phyloP scores from a whole-genome alignment of 2,113 vertebrate species.

The Acinonyx jubatus region DNA sequence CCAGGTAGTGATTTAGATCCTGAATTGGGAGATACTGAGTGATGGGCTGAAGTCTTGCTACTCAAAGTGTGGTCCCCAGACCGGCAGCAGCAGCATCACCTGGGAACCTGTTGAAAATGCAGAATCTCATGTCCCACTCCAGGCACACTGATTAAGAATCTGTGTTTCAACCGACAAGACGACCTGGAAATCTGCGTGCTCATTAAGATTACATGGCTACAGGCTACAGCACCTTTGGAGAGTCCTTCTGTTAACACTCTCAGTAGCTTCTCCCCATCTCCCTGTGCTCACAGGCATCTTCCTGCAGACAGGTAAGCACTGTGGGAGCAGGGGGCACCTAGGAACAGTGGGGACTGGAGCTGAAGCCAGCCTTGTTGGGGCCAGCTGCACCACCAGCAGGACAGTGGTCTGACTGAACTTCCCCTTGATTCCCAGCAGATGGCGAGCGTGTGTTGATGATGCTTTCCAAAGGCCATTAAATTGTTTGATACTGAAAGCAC shows the following conservation, averaged over 20 bases:
- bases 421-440: conserved; percentile 85
- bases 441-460: conserved; percentile 91
- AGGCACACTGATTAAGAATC: not conserved
- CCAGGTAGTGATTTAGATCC: not conserved
- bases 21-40: not conserved
- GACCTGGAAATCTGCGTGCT: not conserved
- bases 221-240: not conserved
- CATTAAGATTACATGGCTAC: not conserved
- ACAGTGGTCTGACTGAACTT: not conserved
- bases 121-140: not conserved
- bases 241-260: not conserved
- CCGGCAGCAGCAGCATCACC: not conserved
- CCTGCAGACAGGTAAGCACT: not conserved
- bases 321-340: not conserved
- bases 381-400: rapidly evolving
- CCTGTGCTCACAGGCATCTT: not conserved
- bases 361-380: rapidly evolving
- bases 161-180: not conserved
- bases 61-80: too few species aligned
- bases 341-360: not conserved
- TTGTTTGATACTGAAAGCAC: conserved; percentile 83
- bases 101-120: not conserved
- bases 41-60: not conserved
- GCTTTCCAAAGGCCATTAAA: conserved; percentile 88
- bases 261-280: not conserved